Conservation (phyloP, 2,797 vertebrate species). For the Arrhamphus sclerolepis region DNA sequence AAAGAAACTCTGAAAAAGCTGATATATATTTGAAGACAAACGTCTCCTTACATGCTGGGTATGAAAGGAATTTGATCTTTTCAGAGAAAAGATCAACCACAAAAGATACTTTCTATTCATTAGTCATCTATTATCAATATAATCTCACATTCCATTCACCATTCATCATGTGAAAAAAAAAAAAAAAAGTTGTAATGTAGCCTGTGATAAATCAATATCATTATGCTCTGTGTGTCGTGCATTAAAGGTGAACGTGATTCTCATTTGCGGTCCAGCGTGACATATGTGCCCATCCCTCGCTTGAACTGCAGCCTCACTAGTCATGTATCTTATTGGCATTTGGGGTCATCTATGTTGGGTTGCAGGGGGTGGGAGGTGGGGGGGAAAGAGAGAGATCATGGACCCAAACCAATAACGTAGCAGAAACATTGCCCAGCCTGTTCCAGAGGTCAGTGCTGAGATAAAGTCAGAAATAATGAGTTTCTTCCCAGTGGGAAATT, state of each 20-base stretch:
- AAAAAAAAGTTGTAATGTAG: slow-evolving; percentile 45
- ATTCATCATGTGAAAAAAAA: slow-evolving; percentile 53
- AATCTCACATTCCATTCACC: slow-evolving; percentile 56
- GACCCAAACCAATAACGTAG: slow-evolving; percentile 76
- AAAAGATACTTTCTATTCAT: slow-evolving; percentile 43
- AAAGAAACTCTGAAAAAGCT: slow-evolving; percentile 19
- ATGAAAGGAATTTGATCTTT: slow-evolving; percentile 41
- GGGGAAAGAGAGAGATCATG: slow-evolving; percentile 37
- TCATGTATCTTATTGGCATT: slow-evolving; percentile 67
- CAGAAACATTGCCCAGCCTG: slow-evolving; percentile 64
- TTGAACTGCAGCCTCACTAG: slow-evolving; percentile 48
- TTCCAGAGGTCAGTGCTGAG: slow-evolving; percentile 76
- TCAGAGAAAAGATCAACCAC: slow-evolving; percentile 46
- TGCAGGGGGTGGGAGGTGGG: slow-evolving; percentile 8
- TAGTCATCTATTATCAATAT: slow-evolving; percentile 60
- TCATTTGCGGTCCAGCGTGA: slow-evolving; percentile 44
- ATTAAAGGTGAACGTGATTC: slow-evolving; percentile 56
- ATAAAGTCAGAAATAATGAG: slow-evolving; percentile 83
- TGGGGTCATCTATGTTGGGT: slow-evolving; percentile 60
- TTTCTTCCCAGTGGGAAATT: slow-evolving; percentile 82
- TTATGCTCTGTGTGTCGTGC: slow-evolving; percentile 43
- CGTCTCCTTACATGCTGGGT: slow-evolving; percentile 30
- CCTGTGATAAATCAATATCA: slow-evolving; percentile 67
- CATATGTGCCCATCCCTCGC: slow-evolving; percentile 47
- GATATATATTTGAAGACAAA: slow-evolving; percentile 35